These are phyloP conservation scores for Datnioides undecimradiatus DNA, from an alignment of 2,113 vertebrate species.

Conservation along the genomic window DNA sequence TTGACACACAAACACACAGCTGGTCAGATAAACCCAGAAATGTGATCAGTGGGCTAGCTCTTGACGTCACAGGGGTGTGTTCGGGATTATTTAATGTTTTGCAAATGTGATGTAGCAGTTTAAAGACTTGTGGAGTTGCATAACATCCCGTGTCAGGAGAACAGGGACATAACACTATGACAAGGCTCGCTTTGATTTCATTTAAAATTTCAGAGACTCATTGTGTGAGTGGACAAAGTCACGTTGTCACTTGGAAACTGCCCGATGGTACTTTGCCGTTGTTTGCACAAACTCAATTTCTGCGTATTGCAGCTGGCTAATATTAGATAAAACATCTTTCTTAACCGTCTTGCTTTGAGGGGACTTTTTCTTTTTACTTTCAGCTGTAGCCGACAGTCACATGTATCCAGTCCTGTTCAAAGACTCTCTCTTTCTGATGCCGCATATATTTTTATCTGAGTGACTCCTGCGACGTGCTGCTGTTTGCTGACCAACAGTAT, in stretches of 20 bases:
- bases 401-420: not conserved
- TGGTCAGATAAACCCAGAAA: conserved; percentile 69
- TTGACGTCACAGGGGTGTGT: conserved; percentile 56
- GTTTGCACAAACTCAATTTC: not conserved
- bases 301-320: not conserved
- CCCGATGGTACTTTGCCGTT: not conserved
- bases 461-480: not conserved
- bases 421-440: not conserved
- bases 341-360: not conserved
- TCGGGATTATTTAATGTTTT: conserved; percentile 68
- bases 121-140: conserved; percentile 43
- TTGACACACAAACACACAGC: conserved; percentile 74
- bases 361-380: too few relatives aligned
- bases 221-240: conserved; percentile 9
- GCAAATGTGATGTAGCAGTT: conserved; percentile 42
- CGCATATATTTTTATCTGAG: not conserved
- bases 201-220: conserved; percentile 9
- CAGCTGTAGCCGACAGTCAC: not conserved
- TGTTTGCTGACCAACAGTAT: conserved; percentile 11
- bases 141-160: conserved; percentile 52
- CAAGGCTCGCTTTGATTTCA: conserved; percentile 29
- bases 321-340: not conserved
- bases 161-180: conserved; percentile 9
- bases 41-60: conserved; percentile 59
- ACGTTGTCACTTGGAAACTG: not conserved